Percentiles rank a stretch among this genome's conserved stretches.
phyloP scores from a whole-genome alignment of 2,797 vertebrate genomes.

The Ficedula albicollis region DNA sequence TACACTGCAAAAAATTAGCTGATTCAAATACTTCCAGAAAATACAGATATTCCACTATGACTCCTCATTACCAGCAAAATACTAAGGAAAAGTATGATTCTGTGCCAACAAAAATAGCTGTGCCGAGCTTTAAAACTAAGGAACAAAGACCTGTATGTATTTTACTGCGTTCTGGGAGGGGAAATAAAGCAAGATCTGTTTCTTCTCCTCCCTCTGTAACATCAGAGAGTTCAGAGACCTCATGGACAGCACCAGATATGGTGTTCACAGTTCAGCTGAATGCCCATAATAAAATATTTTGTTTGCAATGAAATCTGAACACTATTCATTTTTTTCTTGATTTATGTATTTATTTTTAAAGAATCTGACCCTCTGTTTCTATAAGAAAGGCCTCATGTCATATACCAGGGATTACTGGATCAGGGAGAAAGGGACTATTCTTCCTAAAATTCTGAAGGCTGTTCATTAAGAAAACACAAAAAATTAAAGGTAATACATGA shows the following conservation, averaged over 20 bases:
- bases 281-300: background rate
- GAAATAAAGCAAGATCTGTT: background rate
- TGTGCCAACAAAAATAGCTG: background rate
- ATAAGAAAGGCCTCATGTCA: accelerated
- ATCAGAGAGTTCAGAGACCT: background rate
- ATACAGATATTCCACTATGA: background rate
- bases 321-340: background rate
- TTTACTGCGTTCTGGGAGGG: background rate
- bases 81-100: background rate
- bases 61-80: background rate
- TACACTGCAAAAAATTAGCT: background rate
- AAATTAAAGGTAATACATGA: background rate
- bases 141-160: background rate
- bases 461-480: background rate
- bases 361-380: background rate
- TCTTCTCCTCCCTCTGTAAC: background rate
- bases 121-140: background rate
- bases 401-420: background rate
- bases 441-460: background rate
- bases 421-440: background rate
- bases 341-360: background rate
- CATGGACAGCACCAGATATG: background rate
- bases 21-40: slow-evolving; percentile 10
- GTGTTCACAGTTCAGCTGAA: background rate
- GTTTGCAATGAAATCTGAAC: background rate